These are phyloP conservation scores for Pseudococcus jackbeardsleyi DNA, from an alignment of 2,888 invertebrate genomes.

Conservation along the genomic window DNA sequence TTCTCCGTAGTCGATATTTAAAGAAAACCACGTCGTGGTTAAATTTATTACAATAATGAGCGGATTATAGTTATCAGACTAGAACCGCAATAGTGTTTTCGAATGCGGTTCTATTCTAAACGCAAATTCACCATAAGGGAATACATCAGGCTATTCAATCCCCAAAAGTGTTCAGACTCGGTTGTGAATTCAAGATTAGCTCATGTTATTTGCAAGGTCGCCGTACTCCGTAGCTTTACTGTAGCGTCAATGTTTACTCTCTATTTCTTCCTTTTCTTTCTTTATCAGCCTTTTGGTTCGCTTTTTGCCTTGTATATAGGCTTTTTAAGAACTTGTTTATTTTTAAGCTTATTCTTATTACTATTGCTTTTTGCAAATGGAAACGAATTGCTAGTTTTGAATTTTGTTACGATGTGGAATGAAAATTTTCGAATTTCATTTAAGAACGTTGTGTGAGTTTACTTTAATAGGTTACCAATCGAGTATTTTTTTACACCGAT, in stretches of 20 bases:
- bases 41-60: constrained; percentile 22
- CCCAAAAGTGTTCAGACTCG: constrained; percentile 23
- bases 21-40: constrained; percentile 23
- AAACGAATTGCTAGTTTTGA: neutral
- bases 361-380: neutral
- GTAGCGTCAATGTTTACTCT: neutral
- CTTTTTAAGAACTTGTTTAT: neutral
- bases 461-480: no score
- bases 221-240: neutral
- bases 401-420: neutral
- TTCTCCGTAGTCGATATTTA: neutral
- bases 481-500: no score
- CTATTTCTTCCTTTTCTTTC: neutral
- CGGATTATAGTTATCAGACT: constrained; percentile 19
- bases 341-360: neutral
- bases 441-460: no score
- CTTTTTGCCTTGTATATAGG: neutral
- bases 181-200: constrained; percentile 19
- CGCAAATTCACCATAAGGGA: constrained; percentile 32
- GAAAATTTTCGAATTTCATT: neutral
- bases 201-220: constrained; percentile 19
- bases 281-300: neutral
- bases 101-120: constrained; percentile 4
- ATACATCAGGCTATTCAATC: constrained; percentile 28
- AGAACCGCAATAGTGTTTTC: constrained; percentile 4